Evolutionary conservation across 2,113 vertebrate genomes (phyloP).

Genomic region (Eulemur rufifrons): DNA sequence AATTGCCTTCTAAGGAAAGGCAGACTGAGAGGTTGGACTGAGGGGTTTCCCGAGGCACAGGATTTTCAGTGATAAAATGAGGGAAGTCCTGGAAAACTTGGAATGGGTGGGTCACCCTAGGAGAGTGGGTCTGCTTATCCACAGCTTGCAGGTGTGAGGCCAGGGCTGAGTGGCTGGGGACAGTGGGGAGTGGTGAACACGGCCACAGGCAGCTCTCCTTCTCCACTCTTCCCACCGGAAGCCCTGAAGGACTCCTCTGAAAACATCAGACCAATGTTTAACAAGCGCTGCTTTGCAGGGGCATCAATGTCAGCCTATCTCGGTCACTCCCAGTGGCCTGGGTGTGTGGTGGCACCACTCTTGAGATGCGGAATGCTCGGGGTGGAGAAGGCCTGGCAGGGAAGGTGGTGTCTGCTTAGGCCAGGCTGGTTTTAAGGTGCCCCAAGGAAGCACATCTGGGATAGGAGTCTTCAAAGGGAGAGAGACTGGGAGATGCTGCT

Average conservation of each 20-base stretch:
- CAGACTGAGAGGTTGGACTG: background rate
- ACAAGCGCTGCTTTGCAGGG: background rate
- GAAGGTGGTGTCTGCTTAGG: background rate
- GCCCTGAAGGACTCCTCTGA: background rate
- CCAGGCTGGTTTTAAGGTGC: background rate
- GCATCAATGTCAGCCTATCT: background rate
- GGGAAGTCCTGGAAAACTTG: background rate
- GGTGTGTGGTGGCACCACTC: background rate
- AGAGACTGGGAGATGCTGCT: background rate
- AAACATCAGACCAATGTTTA: background rate
- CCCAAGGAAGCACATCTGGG: background rate
- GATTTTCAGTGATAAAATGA: background rate
- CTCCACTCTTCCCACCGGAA: background rate
- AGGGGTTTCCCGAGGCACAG: background rate
- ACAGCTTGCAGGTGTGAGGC: background rate
- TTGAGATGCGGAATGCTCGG: background rate
- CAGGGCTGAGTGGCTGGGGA: background rate
- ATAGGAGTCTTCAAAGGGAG: background rate
- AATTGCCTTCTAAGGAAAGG: background rate
- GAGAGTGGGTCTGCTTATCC: background rate
- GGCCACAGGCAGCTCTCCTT: background rate
- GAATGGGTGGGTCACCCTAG: background rate
- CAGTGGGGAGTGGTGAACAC: too few species aligned
- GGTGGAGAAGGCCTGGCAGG: constrained; percentile 37
- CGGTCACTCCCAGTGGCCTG: background rate